Conservation (phyloP, 2,888 invertebrate genomes). For the Drosophila falleni region DNA sequence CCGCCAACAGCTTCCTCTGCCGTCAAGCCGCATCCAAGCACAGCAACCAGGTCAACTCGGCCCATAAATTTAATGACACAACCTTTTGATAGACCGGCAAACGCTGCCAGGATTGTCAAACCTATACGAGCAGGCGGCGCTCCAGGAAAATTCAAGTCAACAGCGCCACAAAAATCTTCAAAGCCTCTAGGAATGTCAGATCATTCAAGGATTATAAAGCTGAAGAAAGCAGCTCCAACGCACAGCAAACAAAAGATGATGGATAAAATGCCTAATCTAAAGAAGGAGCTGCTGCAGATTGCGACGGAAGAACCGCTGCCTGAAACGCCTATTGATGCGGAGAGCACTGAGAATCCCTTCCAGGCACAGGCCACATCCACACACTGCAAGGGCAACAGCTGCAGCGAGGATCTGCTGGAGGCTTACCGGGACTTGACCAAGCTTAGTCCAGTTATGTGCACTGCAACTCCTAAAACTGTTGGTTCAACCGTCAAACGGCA, state of each 20-base stretch:
- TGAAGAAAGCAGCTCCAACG: slow-evolving; percentile 22
- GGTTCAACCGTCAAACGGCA: slow-evolving; percentile 43
- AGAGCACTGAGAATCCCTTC: slow-evolving; percentile 33
- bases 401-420: slow-evolving; percentile 20
- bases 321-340: slow-evolving; percentile 38
- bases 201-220: slow-evolving; percentile 52
- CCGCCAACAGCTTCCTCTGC: neutral
- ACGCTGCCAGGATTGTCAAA: slow-evolving; percentile 17
- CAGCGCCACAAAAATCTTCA: neutral
- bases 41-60: neutral
- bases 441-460: slow-evolving; percentile 34
- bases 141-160: slow-evolving; percentile 47
- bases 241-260: slow-evolving; percentile 19
- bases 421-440: slow-evolving; percentile 5
- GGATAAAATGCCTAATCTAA: neutral
- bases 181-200: slow-evolving; percentile 2
- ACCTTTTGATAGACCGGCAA: slow-evolving; percentile 37
- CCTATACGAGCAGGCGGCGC: slow-evolving; percentile 46
- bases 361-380: slow-evolving; percentile 59
- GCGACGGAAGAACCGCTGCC: slow-evolving; percentile 30
- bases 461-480: neutral
- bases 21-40: neutral
- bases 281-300: slow-evolving; percentile 14
- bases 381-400: slow-evolving; percentile 27
- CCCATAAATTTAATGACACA: slow-evolving; percentile 24